Evolutionary conservation across 2,113 vertebrate genomes (phyloP).

Genomic region (Cynocephalus volans): DNA sequence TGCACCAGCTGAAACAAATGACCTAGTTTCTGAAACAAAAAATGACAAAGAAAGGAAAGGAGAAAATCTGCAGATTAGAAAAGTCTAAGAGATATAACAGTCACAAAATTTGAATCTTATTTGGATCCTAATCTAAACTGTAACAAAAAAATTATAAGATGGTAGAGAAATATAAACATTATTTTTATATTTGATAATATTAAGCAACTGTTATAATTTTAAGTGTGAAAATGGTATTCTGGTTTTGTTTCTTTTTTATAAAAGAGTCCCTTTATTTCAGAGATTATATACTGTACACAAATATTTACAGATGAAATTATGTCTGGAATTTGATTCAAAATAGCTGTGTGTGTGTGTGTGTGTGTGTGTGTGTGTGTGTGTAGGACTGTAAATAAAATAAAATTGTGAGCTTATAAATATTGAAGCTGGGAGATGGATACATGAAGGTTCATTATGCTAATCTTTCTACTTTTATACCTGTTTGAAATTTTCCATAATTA

Average conservation of each 20-base stretch:
- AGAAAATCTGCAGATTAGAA: background rate
- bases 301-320: background rate
- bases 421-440: background rate
- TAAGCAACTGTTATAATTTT: background rate
- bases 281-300: background rate
- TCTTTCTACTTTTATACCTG: background rate
- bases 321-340: background rate
- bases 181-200: background rate
- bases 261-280: background rate
- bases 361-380: background rate
- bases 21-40: slow-evolving; percentile 36
- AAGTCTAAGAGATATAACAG: background rate
- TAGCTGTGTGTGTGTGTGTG: background rate
- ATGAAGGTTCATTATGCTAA: background rate
- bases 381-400: background rate
- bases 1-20: slow-evolving; percentile 4
- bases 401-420: background rate
- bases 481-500: background rate
- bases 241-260: background rate
- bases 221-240: background rate
- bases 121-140: background rate
- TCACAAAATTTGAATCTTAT: background rate
- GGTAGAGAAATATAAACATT: background rate
- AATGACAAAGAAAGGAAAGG: background rate
- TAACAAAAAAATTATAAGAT: background rate